phyloP scores from a whole-genome alignment of 2,113 vertebrate genomes.

The Circaetus gallicus region DNA sequence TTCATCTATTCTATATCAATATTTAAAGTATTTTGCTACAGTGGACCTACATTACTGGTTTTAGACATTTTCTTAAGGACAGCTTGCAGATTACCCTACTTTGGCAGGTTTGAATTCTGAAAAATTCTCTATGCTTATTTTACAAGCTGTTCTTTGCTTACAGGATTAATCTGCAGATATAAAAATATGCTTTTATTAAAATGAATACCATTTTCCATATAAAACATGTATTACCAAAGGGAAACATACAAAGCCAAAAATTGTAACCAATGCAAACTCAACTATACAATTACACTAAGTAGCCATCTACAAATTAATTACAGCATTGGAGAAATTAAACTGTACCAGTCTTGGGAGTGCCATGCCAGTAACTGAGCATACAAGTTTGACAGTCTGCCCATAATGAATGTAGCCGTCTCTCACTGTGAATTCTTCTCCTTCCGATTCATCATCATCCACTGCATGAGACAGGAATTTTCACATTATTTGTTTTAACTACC shows the following conservation, averaged over 20 bases:
- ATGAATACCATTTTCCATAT: background rate
- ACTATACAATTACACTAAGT: background rate
- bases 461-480: slow-evolving; percentile 39
- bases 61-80: background rate
- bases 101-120: background rate
- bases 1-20: background rate
- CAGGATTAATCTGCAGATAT: background rate
- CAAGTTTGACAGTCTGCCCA: slow-evolving; percentile 97
- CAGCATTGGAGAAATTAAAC: slow-evolving; percentile 16
- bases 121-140: background rate
- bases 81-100: background rate
- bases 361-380: slow-evolving; percentile 99
- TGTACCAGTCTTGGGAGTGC: slow-evolving; percentile 96
- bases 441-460: slow-evolving; percentile 99
- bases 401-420: slow-evolving; percentile 99
- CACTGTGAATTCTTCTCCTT: slow-evolving; percentile 99
- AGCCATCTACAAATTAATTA: background rate
- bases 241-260: background rate
- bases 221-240: background rate
- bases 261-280: background rate
- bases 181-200: background rate
- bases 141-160: background rate
- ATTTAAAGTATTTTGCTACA: background rate
- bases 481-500: background rate
- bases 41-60: background rate